phyloP scores from a whole-genome alignment of 2,113 vertebrate genomes.

The Eupsittula cactorum region DNA sequence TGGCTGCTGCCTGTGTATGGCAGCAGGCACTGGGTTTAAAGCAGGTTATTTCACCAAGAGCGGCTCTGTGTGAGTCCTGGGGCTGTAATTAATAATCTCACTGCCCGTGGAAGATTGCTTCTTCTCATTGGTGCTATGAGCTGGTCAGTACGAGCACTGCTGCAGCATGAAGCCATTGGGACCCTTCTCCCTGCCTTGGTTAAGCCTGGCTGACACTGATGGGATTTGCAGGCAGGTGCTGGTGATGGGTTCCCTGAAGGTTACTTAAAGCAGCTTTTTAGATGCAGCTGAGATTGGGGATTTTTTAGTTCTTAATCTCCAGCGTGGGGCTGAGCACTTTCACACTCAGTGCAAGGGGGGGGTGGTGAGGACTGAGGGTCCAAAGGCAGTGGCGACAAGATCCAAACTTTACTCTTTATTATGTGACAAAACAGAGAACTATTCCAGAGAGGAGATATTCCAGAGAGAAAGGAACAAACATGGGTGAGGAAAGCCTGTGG shows the following conservation, averaged over 20 bases:
- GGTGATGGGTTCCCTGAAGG: neutral
- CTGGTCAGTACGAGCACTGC: neutral
- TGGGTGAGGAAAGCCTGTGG: neutral
- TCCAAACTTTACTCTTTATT: neutral
- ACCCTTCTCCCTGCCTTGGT: neutral
- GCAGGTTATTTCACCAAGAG: neutral
- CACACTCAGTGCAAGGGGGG: neutral
- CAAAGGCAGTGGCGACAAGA: neutral
- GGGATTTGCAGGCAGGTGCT: neutral
- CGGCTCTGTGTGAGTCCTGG: neutral
- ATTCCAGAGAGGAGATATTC: neutral
- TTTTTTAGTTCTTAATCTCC: neutral
- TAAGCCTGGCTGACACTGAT: neutral
- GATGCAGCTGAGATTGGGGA: neutral
- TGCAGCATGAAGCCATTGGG: neutral
- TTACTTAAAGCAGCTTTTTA: neutral
- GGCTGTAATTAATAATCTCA: neutral
- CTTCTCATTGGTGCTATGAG: accelerated
- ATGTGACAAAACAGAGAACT: neutral
- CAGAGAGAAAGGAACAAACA: neutral
- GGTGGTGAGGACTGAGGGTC: neutral
- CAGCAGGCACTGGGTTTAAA: neutral
- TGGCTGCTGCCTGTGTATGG: accelerated
- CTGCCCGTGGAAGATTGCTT: neutral
- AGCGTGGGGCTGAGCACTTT: neutral